Evolutionary conservation across 2,888 invertebrate species (phyloP).

Genomic region (Agrilus biguttatus): DNA sequence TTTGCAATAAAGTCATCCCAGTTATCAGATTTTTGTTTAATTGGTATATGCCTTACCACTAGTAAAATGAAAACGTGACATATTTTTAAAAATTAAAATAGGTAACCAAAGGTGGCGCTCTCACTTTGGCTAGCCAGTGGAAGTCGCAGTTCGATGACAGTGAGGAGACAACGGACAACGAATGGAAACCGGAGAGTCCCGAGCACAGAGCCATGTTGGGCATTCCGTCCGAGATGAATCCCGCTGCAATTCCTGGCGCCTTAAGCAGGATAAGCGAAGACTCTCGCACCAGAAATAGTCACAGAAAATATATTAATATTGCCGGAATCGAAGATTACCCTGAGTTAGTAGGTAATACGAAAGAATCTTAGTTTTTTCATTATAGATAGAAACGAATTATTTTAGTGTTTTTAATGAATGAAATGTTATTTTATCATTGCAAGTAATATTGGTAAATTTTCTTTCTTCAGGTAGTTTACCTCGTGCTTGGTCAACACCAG

Average conservation of each 20-base stretch:
- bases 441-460: too few species aligned
- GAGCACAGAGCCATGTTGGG: slow-evolving; percentile 31
- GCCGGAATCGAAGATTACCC: slow-evolving; percentile 69
- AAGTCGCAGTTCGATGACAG: slow-evolving; percentile 94
- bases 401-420: too few species aligned
- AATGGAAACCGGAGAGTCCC: slow-evolving; percentile 77
- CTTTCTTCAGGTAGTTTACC: slow-evolving; percentile 26
- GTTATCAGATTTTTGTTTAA: too few species aligned
- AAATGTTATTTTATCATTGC: too few species aligned
- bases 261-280: slow-evolving; percentile 38
- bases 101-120: slow-evolving; percentile 76
- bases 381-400: too few species aligned
- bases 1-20: too few species aligned
- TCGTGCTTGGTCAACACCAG: slow-evolving; percentile 29
- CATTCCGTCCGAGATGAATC: slow-evolving; percentile 22
- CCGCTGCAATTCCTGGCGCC: slow-evolving; percentile 18
- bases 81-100: slow-evolving; percentile 17
- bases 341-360: slow-evolving; percentile 35
- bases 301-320: slow-evolving; percentile 54
- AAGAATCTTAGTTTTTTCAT: too few species aligned
- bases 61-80: too few species aligned
- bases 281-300: slow-evolving; percentile 29
- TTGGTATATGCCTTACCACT: too few species aligned
- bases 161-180: slow-evolving; percentile 87
- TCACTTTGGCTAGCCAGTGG: slow-evolving; percentile 88